Evolutionary conservation across 2,797 vertebrate genomes (phyloP).

Genomic region (Pelodytes ibericus): DNA sequence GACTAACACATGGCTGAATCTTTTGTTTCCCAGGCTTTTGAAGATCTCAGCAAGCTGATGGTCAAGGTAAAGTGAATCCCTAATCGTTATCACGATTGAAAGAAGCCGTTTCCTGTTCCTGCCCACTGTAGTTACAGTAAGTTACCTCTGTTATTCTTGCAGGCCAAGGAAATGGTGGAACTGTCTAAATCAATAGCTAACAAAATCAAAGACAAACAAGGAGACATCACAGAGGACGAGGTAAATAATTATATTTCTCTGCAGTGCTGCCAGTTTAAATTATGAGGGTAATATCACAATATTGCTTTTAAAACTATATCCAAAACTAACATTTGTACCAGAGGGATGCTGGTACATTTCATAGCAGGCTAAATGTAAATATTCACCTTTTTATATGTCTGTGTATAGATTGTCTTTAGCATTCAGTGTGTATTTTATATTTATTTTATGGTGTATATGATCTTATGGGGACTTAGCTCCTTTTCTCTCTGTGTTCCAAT

Average conservation of each 20-base stretch:
- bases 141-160: constrained; percentile 57
- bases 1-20: too few relatives aligned
- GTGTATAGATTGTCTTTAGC: too few relatives aligned
- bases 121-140: constrained; percentile 30
- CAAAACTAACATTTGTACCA: constrained; percentile 35
- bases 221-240: constrained; percentile 97
- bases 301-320: constrained; percentile 7
- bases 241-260: constrained; percentile 66
- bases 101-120: constrained; percentile 30
- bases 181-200: constrained; percentile 94
- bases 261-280: not conserved
- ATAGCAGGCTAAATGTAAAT: too few relatives aligned
- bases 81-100: not conserved
- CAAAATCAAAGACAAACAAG: constrained; percentile 99
- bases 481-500: too few relatives aligned
- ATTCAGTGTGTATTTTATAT: too few relatives aligned
- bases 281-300: constrained; percentile 1
- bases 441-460: too few relatives aligned
- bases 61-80: constrained; percentile 82
- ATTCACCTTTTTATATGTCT: too few relatives aligned
- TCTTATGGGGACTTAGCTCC: too few relatives aligned
- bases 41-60: constrained; percentile 98
- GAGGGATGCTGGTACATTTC: constrained; percentile 5
- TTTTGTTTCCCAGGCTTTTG: constrained; percentile 87
- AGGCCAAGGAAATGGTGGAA: constrained; percentile 99